Conservation (phyloP, 2,888 invertebrate genomes). For the Agrochola litura region DNA sequence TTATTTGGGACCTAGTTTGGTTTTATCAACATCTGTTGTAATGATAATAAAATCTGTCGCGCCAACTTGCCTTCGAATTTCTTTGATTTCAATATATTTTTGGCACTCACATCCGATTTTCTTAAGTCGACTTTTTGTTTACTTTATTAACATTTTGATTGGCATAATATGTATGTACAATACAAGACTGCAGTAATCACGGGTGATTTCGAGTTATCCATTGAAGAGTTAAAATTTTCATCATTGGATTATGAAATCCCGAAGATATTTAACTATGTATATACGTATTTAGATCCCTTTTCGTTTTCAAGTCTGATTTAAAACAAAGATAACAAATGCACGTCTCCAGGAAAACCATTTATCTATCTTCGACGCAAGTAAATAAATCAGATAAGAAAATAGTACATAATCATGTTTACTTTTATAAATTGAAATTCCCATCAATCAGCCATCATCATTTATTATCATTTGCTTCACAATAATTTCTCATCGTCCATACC, state of each 20-base stretch:
- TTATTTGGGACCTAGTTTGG: constrained; percentile 22
- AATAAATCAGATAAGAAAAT: constrained; percentile 9
- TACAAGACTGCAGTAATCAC: not conserved
- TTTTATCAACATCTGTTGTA: not conserved
- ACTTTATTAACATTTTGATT: not conserved
- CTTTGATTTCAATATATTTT: not conserved
- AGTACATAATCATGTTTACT: constrained; percentile 13
- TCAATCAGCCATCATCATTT: constrained; percentile 36
- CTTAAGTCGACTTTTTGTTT: not conserved
- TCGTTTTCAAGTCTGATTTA: not conserved
- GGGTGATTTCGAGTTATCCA: no score
- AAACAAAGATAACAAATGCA: not conserved
- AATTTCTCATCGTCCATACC: constrained; percentile 56
- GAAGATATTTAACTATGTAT: not conserved
- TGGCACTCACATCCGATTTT: not conserved
- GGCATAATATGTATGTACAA: not conserved
- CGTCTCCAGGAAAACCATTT: not conserved
- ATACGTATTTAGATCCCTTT: not conserved
- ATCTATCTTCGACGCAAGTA: not conserved
- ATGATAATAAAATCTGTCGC: not conserved
- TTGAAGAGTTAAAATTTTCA: not conserved
- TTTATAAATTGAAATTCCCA: constrained; percentile 39
- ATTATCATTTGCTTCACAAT: constrained; percentile 48
- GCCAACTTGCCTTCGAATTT: not conserved
- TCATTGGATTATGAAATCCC: not conserved